These are phyloP conservation scores for Phylloscopus collybita DNA, from an alignment of 2,797 vertebrate species.

Conservation along the genomic window DNA sequence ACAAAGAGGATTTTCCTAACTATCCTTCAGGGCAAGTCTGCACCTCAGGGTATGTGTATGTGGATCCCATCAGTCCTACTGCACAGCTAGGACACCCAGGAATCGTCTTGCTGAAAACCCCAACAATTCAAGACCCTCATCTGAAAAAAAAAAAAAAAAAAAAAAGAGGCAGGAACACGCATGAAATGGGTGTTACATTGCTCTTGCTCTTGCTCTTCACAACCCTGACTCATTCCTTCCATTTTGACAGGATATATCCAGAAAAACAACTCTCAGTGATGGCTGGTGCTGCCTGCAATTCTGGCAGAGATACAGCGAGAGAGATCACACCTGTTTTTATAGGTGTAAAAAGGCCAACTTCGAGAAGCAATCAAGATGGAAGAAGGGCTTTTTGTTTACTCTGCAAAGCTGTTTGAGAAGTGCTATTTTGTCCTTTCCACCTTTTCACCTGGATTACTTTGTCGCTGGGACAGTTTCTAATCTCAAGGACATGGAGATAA, in stretches of 20 bases:
- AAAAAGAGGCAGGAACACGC: background rate
- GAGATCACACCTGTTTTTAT: background rate
- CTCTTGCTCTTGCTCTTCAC: background rate
- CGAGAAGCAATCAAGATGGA: background rate
- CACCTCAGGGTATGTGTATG: too few species aligned
- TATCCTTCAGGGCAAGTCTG: background rate
- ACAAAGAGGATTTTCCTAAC: background rate
- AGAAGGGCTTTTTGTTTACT: background rate
- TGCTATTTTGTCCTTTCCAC: background rate
- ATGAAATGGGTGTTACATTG: constrained; percentile 3
- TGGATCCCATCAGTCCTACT: background rate
- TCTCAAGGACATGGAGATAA: background rate
- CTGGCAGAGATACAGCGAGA: background rate
- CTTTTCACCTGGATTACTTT: background rate
- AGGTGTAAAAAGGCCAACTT: background rate
- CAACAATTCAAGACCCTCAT: background rate
- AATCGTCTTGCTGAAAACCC: background rate
- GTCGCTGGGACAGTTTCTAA: background rate
- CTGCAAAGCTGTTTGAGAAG: background rate
- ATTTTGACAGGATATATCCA: background rate
- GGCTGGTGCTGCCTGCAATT: background rate
- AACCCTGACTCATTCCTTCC: constrained; percentile 25
- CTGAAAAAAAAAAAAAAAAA: background rate
- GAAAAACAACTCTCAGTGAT: background rate
- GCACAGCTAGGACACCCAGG: background rate